Percentiles rank a stretch among this genome's conserved stretches.
Conservation (phyloP, 1,140 invertebrate genomes). For the Zaprionus davidi region DNA sequence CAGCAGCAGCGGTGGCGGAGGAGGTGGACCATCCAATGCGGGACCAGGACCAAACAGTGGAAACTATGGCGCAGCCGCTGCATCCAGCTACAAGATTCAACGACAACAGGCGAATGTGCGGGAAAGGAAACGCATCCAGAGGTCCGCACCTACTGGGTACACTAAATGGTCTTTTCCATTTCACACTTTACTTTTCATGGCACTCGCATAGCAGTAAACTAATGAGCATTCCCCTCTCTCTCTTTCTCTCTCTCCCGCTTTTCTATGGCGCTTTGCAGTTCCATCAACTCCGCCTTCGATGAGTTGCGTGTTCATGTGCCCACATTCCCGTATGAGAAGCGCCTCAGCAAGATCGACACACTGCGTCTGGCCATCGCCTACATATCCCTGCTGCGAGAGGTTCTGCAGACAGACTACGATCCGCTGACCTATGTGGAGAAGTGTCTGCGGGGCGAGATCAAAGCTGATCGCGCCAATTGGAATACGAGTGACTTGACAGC, state of each 20-base stretch:
- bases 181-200: conserved; percentile 43
- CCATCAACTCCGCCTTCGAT: conserved; percentile 99
- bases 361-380: conserved; percentile 97
- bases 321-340: conserved; percentile 99
- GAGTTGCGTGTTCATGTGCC: conserved; percentile 97
- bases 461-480: conserved; percentile 94
- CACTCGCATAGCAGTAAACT: conserved; percentile 19
- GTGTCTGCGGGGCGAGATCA: conserved; percentile 94
- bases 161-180: conserved; percentile 84
- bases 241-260: neutral
- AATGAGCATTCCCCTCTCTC: conserved; percentile 43
- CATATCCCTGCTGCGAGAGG: conserved; percentile 96
- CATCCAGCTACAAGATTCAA: conserved; percentile 93
- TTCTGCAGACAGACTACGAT: conserved; percentile 95
- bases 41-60: conserved; percentile 35
- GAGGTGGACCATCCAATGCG: conserved; percentile 25
- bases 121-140: conserved; percentile 98
- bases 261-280: conserved; percentile 88
- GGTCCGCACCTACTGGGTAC: conserved; percentile 93
- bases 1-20: conserved; percentile 63
- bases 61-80: conserved; percentile 82
- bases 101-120: conserved; percentile 96
- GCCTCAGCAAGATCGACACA: conserved; percentile 98
- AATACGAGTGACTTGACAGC: conserved; percentile 99
- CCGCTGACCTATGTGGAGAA: conserved; percentile 97